Evolutionary conservation across 1,140 invertebrate genomes (phyloP), one percentile per base, ranked within the genome.

Genomic region (Orussus abietinus): DNA sequence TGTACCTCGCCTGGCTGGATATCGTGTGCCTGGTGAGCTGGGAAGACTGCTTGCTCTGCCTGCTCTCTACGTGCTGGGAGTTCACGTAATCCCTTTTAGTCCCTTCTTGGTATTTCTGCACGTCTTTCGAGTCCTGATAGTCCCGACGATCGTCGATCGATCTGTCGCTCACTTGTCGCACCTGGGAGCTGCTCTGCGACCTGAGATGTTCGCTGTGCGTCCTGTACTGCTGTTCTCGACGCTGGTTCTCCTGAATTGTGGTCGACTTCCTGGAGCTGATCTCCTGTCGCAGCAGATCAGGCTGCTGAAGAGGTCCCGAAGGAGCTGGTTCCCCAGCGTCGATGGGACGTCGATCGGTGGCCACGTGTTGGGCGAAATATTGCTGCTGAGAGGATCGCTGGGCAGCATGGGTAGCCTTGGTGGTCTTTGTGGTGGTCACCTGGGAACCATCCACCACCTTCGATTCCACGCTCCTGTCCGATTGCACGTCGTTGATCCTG

Each of bases 391-490:
- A 6, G 26, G 12, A 31, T 29, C 49, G 14, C 18, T 53, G 30
- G 42, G 37, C 38, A 4, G 66, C 41, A 1, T 45, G 42, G 3
- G 40, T 41, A 2, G 55, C 76, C 2, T 69, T 75, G 1, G 73
- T 74, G 46, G 73, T 72, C 37, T 68, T 74, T 3, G 73, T 80
- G 0, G 74, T 72, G 10, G 72, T 73, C 6, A 77, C 69, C 19
- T 69, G 72, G 4, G 69, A 66, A 13, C 79, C 79, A 57, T 81
- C 78, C 2, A 70, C 64, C 13, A 75, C 75, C 45, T 77, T 74
- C 5, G 68, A 70, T 11, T 63, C 53, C 1, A 57, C 18, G 34
- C 38, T 57, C 12, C 41, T 55, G 2, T 63, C 55, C 1, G 53
- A 42, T 25, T 66, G 53, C 11, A 57, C 26, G 12, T 56, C 45